These are phyloP conservation scores for Emydocephalus ijimae DNA, from an alignment of 2,113 vertebrate genomes.

Conservation along the genomic window DNA sequence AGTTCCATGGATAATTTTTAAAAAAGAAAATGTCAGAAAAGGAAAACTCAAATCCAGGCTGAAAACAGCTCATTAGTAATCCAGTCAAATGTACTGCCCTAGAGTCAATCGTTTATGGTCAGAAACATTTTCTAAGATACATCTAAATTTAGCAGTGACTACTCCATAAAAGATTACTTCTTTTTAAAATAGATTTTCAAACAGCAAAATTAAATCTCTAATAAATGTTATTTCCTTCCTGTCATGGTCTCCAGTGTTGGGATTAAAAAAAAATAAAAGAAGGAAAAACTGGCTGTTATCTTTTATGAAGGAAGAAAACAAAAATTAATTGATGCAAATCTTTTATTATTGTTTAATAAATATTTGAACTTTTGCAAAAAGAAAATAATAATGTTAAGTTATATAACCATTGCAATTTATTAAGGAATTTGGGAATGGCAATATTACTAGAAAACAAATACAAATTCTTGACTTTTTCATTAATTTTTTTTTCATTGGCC, in stretches of 20 bases:
- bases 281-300: not conserved
- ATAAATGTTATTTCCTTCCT: no score
- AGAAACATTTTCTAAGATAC: not conserved
- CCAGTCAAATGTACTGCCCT: not conserved
- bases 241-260: no score
- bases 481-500: no score
- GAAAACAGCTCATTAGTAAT: not conserved
- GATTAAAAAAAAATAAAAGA: not conserved
- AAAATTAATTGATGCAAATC: conserved; percentile 17
- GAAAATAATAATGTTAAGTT: conserved; percentile 35
- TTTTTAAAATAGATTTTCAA: conserved; percentile 2
- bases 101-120: not conserved
- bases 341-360: conserved; percentile 48
- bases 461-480: conserved; percentile 51
- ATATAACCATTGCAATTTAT: conserved; percentile 31
- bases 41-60: not conserved
- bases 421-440: conserved; percentile 46
- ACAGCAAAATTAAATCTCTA: conserved; percentile 34
- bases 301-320: not conserved
- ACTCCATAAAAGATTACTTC: not conserved
- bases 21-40: conserved; percentile 15
- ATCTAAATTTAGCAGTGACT: conserved; percentile 10
- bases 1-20: not conserved
- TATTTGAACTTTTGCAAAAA: conserved; percentile 39
- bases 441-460: conserved; percentile 32